phyloP scores from a whole-genome alignment of 2,113 vertebrate genomes.

The Caracal caracal region DNA sequence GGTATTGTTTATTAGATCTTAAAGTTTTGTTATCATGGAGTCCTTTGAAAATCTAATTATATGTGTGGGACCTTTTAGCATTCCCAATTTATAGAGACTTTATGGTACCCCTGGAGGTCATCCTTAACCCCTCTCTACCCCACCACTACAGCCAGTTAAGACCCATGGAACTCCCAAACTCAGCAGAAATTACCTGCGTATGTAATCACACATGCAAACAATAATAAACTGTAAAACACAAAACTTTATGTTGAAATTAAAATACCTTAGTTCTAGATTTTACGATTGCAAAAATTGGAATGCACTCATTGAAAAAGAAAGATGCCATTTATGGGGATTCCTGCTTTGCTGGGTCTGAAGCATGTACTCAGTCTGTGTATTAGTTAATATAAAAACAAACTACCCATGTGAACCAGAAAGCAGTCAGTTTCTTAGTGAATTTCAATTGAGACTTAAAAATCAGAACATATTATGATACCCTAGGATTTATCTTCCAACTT shows the following conservation, averaged over 20 bases:
- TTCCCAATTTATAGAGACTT: background rate
- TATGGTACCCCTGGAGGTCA: background rate
- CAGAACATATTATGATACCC: background rate
- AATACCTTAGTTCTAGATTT: conserved; percentile 8
- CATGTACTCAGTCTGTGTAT: background rate
- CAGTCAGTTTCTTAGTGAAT: background rate
- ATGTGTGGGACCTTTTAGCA: background rate
- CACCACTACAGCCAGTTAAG: background rate
- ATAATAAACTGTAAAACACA: background rate
- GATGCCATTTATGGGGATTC: background rate
- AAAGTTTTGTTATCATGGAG: background rate
- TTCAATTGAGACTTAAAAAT: conserved; percentile 33
- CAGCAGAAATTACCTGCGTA: background rate
- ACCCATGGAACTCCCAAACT: background rate
- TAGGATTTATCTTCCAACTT: background rate
- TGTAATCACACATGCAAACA: background rate
- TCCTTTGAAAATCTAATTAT: background rate
- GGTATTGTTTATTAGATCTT: background rate
- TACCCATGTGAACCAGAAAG: conserved; percentile 10
- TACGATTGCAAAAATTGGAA: background rate
- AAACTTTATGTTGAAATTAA: conserved; percentile 19
- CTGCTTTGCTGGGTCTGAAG: background rate
- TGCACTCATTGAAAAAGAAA: background rate
- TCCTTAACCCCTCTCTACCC: background rate
- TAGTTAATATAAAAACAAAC: background rate